Base-by-base conservation (phyloP, 2,113 vertebrate genomes). In the Engystomops pustulosus region DNA sequence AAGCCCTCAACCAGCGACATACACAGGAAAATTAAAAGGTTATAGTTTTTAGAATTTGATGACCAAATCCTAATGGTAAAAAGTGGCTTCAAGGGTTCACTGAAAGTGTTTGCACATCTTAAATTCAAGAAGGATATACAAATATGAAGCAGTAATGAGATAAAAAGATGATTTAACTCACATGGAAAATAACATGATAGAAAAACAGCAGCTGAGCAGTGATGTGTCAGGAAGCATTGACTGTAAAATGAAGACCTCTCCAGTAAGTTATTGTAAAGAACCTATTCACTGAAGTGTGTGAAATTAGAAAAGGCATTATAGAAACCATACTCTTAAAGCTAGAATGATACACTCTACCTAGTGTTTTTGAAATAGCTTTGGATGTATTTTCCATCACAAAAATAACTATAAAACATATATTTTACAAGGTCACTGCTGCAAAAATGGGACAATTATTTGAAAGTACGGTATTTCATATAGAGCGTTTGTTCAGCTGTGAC, bases 231-330 rank as follows among this genome's bases (percentile, higher is more conserved):
- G 34, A 69, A 36, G 65, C 65, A 69, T 69, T 69, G 32, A 38
- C 65, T 69, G 65, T 36, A 69, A 69, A 69, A 65, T 65, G 60
- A 65, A 65, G 60, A 65, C 17, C 8, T n/a, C 17, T 36, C 65
- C 18, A 38, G 65, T 36, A 38, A 9, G 18, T 36, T 69, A 69
- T 69, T 69, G 17, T 34, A 69, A 38, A 34, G 6, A 69, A 38
- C 65, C 65, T 38, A 38, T 38, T 69, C 34, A 69, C 65, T 38
- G 34, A 69, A 69, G 34, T 69, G 65, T 69, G 30, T n/a, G 18
- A 69, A n/a, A 69, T 69, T 38, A 69, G 17, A 69, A 69, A 36
- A 38, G 34, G 34, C 65, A 69, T 69, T 20, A 69, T 69, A 69
- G 34, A 69, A 69, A 27, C 27, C 60, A 65, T 32, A 65, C 65